Evolutionary conservation across 2,888 invertebrate species (phyloP).

Genomic region (Lamellibrachia columna): DNA sequence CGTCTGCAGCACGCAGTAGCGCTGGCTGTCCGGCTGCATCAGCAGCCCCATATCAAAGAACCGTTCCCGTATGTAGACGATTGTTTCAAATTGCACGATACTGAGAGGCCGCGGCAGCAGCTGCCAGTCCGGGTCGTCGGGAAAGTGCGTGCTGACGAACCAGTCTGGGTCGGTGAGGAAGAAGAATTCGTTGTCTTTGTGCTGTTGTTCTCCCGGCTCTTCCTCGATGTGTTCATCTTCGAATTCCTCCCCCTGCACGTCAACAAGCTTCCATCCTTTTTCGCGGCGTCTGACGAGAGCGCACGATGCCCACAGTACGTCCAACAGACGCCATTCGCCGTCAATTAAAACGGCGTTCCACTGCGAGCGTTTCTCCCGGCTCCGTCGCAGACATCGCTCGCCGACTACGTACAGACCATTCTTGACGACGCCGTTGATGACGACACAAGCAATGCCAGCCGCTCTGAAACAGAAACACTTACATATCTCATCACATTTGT

Average conservation of each 20-base stretch:
- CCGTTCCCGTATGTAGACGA: conserved; percentile 58
- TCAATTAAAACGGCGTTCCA: conserved; percentile 62
- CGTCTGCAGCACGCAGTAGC: conserved; percentile 48
- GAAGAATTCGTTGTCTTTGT: conserved; percentile 60
- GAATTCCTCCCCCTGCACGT: conserved; percentile 46
- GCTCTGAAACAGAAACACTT: conserved; percentile 46
- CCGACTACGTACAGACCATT: conserved; percentile 63
- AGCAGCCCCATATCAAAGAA: conserved; percentile 58
- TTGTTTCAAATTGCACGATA: conserved; percentile 52
- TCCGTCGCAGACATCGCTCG: conserved; percentile 44
- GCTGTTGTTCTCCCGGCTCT: neutral
- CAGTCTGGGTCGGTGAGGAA: conserved; percentile 61
- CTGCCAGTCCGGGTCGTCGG: conserved; percentile 60
- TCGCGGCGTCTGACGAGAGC: conserved; percentile 56
- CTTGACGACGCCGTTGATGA: conserved; percentile 62
- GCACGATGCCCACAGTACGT: conserved; percentile 62
- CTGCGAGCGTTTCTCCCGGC: conserved; percentile 50
- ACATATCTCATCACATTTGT: neutral
- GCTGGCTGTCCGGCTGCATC: conserved; percentile 48
- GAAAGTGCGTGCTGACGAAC: conserved; percentile 60
- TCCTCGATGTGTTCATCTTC: neutral
- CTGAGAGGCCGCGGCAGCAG: conserved; percentile 51
- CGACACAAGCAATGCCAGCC: conserved; percentile 57
- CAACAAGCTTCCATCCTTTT: conserved; percentile 58
- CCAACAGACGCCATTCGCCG: conserved; percentile 60